phyloP scores from a whole-genome alignment of 1,140 invertebrate genomes.

The Tetranychus urticae region DNA sequence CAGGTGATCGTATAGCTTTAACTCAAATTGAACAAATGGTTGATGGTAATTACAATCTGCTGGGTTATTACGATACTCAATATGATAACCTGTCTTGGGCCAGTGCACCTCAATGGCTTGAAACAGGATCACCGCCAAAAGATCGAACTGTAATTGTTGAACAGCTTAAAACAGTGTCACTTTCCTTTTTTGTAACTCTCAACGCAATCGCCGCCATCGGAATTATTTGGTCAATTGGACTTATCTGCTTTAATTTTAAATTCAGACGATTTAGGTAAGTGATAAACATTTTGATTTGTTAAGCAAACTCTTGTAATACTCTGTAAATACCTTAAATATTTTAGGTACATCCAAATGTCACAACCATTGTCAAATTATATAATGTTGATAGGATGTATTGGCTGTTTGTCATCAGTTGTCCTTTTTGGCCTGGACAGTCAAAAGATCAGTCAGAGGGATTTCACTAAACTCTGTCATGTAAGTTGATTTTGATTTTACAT shows the following conservation, averaged over 20 bases:
- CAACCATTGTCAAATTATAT: constrained; percentile 92
- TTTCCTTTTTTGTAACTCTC: constrained; percentile 72
- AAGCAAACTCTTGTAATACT: no score
- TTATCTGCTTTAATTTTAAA: constrained; percentile 72
- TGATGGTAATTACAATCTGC: constrained; percentile 72
- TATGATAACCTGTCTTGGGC: constrained; percentile 83
- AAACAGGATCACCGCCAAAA: constrained; percentile 55
- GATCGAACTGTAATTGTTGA: constrained; percentile 70
- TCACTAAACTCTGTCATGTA: constrained; percentile 53
- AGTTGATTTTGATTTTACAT: constrained; percentile 15
- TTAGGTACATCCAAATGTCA: constrained; percentile 79
- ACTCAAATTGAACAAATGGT: constrained; percentile 93
- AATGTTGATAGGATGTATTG: constrained; percentile 75
- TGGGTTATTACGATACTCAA: constrained; percentile 91
- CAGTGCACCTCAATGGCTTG: constrained; percentile 53
- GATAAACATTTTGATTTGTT: not conserved
- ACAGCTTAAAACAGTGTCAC: constrained; percentile 55
- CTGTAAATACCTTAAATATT: no score
- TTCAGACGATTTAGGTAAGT: constrained; percentile 62
- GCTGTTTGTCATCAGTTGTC: constrained; percentile 71
- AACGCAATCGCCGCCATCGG: constrained; percentile 60
- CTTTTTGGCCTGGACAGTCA: constrained; percentile 43
- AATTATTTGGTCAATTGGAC: constrained; percentile 48
- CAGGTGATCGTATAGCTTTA: constrained; percentile 87
- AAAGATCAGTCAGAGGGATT: constrained; percentile 32